Evolutionary conservation across 2,113 vertebrate genomes (phyloP).

Genomic region (Antigone vipio): DNA sequence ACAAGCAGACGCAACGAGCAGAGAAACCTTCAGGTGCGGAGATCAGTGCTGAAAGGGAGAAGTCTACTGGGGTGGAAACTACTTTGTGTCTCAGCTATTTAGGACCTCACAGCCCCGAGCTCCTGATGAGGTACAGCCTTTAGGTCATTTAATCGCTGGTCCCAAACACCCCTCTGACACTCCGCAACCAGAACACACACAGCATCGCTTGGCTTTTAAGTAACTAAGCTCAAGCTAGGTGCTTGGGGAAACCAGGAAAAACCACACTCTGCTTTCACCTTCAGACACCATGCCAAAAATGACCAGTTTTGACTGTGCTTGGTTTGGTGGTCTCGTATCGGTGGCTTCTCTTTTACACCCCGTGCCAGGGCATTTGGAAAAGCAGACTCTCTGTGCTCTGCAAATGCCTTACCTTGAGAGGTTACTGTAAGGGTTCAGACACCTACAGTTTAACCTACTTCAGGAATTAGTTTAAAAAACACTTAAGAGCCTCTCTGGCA

Average conservation of each 20-base stretch:
- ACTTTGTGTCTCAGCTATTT: background rate
- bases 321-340: background rate
- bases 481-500: background rate
- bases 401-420: background rate
- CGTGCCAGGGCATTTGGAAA: accelerated
- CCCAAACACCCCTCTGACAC: background rate
- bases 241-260: background rate
- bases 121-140: background rate
- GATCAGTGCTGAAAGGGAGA: background rate
- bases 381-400: background rate
- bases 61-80: background rate
- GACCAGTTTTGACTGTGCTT: accelerated
- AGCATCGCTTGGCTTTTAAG: background rate
- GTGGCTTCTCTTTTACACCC: background rate
- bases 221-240: background rate
- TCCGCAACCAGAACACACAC: background rate
- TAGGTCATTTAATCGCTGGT: background rate
- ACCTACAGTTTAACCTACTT: background rate
- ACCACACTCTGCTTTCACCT: background rate
- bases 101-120: background rate
- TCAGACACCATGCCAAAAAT: background rate
- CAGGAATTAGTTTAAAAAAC: constrained; percentile 8
- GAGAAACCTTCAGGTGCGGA: background rate
- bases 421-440: background rate
- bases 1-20: background rate